Percentiles rank a stretch among this genome's conserved stretches.
phyloP scores from a whole-genome alignment of 2,888 invertebrate species.

The Diadegma fenestrale region DNA sequence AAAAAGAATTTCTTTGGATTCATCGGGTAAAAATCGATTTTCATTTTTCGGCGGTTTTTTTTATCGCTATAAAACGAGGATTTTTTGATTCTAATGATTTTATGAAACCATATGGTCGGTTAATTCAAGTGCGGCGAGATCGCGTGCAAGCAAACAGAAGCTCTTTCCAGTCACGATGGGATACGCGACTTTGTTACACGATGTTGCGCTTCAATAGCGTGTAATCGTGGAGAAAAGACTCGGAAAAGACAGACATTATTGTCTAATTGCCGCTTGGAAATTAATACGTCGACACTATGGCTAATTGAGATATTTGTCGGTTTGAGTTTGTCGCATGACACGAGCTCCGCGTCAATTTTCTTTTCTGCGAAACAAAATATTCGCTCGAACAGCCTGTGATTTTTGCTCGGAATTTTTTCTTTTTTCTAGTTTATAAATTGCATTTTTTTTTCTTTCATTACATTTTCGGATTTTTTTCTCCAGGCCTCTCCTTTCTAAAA shows the following conservation, averaged over 20 bases:
- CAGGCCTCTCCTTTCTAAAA: no score
- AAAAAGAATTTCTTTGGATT: not conserved
- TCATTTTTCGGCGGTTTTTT: not conserved
- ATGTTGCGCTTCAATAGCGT: constrained; percentile 34
- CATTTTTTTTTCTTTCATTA: no score
- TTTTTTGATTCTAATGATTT: not conserved
- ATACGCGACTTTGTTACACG: constrained; percentile 40
- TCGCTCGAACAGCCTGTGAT: not conserved
- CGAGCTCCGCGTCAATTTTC: not conserved
- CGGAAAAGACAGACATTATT: constrained; percentile 34
- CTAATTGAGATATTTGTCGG: constrained; percentile 48
- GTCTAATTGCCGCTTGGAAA: constrained; percentile 30
- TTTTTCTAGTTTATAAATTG: no score
- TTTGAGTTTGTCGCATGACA: constrained; percentile 13
- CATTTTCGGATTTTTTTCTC: no score
- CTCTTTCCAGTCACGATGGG: constrained; percentile 27
- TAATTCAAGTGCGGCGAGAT: constrained; percentile 15
- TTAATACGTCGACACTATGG: constrained; percentile 29
- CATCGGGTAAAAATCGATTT: not conserved
- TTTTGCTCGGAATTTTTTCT: not conserved
- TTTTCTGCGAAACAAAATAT: not conserved
- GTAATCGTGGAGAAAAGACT: constrained; percentile 39
- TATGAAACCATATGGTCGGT: not conserved
- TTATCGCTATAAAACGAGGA: not conserved
- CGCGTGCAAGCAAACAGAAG: constrained; percentile 39